Percentiles rank a stretch among this genome's conserved stretches.
Conservation (phyloP, 2,888 invertebrate genomes). For the Sturmia bella region DNA sequence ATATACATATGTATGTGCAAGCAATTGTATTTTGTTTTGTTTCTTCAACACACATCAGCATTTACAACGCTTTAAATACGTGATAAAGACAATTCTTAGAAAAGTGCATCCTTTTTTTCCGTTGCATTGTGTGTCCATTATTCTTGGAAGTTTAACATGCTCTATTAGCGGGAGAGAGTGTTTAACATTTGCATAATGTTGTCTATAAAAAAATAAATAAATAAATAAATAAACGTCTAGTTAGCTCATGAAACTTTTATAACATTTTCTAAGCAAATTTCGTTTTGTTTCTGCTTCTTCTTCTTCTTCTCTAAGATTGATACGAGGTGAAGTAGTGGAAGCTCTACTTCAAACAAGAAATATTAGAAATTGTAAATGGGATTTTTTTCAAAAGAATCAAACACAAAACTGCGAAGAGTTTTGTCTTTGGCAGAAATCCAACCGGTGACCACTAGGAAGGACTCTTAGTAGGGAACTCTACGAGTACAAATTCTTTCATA, state of each 20-base stretch:
- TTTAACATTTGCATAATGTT: conserved; percentile 69
- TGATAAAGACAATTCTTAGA: conserved; percentile 69
- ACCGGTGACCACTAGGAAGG: too few species aligned
- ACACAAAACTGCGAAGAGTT: too few species aligned
- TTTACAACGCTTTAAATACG: conserved; percentile 69
- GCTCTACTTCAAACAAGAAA: not conserved
- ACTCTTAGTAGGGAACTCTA: too few species aligned
- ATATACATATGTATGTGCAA: too few species aligned
- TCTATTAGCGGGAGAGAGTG: conserved; percentile 71
- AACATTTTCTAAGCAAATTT: conserved; percentile 17
- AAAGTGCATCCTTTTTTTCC: conserved; percentile 58
- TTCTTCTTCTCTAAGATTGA: not conserved
- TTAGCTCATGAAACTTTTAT: conserved; percentile 48
- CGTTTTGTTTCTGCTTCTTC: not conserved
- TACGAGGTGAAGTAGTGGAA: conserved; percentile 1
- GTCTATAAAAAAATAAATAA: conserved; percentile 58
- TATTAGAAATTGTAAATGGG: not conserved
- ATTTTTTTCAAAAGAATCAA: too few species aligned
- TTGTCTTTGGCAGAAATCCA: too few species aligned
- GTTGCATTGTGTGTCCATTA: conserved; percentile 58
- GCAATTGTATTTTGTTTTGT: conserved; percentile 34
- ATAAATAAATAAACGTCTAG: conserved; percentile 48
- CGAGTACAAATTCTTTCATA: too few species aligned
- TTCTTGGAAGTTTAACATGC: conserved; percentile 69
- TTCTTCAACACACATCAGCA: conserved; percentile 50